Base-by-base conservation (phyloP, 2,888 invertebrate genomes). In the Hartigia nigra region DNA sequence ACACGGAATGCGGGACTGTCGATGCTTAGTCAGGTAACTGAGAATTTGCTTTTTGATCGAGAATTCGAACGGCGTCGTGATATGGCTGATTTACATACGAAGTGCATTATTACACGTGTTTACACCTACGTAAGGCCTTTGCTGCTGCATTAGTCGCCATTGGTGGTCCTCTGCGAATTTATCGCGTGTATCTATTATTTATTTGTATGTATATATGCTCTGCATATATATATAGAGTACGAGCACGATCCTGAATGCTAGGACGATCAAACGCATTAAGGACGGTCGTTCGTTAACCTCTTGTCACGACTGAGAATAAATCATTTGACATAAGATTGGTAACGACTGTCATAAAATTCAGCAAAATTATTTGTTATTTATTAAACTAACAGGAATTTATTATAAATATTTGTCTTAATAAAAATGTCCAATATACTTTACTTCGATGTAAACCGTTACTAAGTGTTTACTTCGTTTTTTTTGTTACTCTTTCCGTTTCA, bases 31-130 rank as follows among this genome's bases (percentile, higher is more conserved):
- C 70, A 12, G 74, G 78, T 75, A 77, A 72, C 75, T 32, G 74
- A 31, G 77, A 81, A 80, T 74, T 80, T 78, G 70, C 69, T 74
- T 77, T 77, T 79, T 78, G 78, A 82, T 82, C 81, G 81, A 81
- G 81, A 82, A 82, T 82, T 80, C 82, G 69, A 80, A 75, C 79
- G 78, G 80, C 79, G 79, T 72, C 72, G 31, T 31, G 72, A 31
- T 72, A 55, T 34, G 72, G 31, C 14, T 72, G 12, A 79, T 84
- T 81, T 77, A 79, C 81, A 79, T 79, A 78, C 80, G 79, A 77
- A 82, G 76, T 77, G 80, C 80, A 81, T 82, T 82, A 80, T 81
- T 83, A 83, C 82, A 82, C 80, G 80, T 76, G 77, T 83, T 83
- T 84, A 81, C 84, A 84, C 82, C 83, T 82, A 84, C 84, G 80